Evolutionary conservation across 2,888 invertebrate genomes (phyloP), one percentile per base, ranked within the genome.

Genomic region (Oscheius sp.): DNA sequence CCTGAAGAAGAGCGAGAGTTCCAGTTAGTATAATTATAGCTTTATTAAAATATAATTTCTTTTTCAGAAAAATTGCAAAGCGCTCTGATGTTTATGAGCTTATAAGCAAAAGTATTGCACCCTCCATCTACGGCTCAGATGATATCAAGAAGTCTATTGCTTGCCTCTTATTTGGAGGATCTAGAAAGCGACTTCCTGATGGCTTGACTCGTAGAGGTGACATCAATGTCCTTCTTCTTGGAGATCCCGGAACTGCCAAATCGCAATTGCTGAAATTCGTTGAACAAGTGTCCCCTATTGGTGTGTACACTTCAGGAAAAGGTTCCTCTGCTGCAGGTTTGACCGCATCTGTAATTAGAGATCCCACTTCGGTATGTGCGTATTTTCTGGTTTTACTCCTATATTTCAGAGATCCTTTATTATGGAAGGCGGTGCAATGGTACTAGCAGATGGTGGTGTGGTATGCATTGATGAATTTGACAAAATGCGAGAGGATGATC

Each of bases 201-300:
- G 98, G 98, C 0, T 90, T 99, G 73, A 94, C 94, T 0, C 92
- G 99, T 13, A 92, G 99, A 88, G 99, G 99, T 2, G 99, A 99
- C 89, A 96, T 99, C 80, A 99, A 99, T 89, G 92, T 99, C 25
- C 90, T 99, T 16, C 80, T 99, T 75, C 91, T 99, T 35, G 99
- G 99, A 53, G 99, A 99, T 91, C 99, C 99, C 0, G 99, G 99
- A 86, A 99, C 99, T 0, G 99, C 99, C n/a, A 99, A 99, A 89
- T 96, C 96, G 0, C 99, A 99, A 89, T 90, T 99, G 73, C 90
- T 99, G 12, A 99, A 99, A 90, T 99, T 99, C 89, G 97, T 96
- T 0, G 97, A 99, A 89, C 93, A 95, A 23, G 83, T 83, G 9
- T 76, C 87, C 9, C 87, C 87, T 7, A 85, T 87, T 55, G 86